phyloP scores from a whole-genome alignment of 2,797 vertebrate genomes.

The Spondyliosoma cantharus region DNA sequence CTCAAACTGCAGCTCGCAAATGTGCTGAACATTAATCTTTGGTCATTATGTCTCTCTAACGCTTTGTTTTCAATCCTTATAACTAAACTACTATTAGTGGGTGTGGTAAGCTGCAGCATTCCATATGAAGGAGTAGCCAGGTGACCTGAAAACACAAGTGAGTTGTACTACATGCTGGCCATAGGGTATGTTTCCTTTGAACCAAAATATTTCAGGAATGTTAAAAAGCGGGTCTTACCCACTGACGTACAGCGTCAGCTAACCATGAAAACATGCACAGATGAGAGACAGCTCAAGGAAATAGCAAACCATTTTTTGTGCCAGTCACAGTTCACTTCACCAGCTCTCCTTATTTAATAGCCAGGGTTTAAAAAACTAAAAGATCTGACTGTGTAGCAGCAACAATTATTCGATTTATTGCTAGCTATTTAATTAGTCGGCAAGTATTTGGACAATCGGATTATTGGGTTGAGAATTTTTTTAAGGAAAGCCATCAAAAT shows the following conservation, averaged over 20 bases:
- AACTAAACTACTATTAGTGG: conserved; percentile 36
- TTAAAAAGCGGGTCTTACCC: conserved; percentile 72
- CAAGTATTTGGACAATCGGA: too few relatives aligned
- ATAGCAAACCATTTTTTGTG: conserved; percentile 5
- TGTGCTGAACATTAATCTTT: conserved; percentile 23
- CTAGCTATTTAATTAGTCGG: too few relatives aligned
- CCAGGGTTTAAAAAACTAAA: conserved; percentile 8
- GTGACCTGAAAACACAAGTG: conserved; percentile 42
- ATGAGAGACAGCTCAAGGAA: conserved; percentile 46
- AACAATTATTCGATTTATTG: too few relatives aligned
- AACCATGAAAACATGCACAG: conserved; percentile 56
- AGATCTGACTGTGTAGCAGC: too few relatives aligned
- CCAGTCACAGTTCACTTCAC: neutral
- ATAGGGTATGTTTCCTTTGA: conserved; percentile 38
- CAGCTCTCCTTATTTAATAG: neutral
- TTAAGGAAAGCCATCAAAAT: too few relatives aligned
- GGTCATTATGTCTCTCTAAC: neutral
- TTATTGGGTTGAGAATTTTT: too few relatives aligned
- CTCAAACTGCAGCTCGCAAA: neutral
- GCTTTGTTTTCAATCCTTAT: conserved; percentile 26
- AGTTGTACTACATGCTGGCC: neutral
- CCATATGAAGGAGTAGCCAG: conserved; percentile 54
- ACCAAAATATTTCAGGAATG: conserved; percentile 76
- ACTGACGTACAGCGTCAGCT: conserved; percentile 37
- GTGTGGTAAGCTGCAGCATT: conserved; percentile 65